Evolutionary conservation across 2,888 invertebrate species (phyloP).

Genomic region (Dicyrtomina minuta): DNA sequence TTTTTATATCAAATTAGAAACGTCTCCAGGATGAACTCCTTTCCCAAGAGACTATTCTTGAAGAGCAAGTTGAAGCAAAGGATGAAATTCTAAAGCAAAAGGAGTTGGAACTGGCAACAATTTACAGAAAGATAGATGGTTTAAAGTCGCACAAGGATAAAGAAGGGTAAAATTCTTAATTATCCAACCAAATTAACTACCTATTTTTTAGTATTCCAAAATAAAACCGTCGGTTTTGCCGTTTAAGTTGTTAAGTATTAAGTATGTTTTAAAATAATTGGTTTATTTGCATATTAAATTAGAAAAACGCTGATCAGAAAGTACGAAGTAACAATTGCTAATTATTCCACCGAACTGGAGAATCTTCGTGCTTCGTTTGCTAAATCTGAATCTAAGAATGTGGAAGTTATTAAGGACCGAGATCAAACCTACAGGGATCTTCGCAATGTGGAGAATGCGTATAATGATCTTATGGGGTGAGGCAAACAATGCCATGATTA

Average conservation of each 20-base stretch:
- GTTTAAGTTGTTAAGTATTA: too few relatives aligned
- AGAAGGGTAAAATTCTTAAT: too few relatives aligned
- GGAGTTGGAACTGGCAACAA: background rate
- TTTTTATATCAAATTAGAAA: background rate
- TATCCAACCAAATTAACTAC: too few relatives aligned
- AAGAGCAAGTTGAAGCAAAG: background rate
- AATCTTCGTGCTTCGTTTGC: background rate
- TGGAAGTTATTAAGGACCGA: slow-evolving; percentile 12
- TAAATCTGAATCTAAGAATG: slow-evolving; percentile 4
- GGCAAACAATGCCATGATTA: too few relatives aligned
- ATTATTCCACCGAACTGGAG: background rate
- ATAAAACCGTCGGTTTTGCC: too few relatives aligned
- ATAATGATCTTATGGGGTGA: slow-evolving; percentile 26
- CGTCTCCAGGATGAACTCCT: slow-evolving; percentile 10
- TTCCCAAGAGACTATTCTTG: background rate
- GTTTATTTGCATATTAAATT: too few relatives aligned
- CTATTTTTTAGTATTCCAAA: too few relatives aligned
- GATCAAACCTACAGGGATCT: slow-evolving; percentile 22
- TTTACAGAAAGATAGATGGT: slow-evolving; percentile 13
- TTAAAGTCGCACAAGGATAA: slow-evolving; percentile 2
- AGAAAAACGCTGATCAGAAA: too few relatives aligned
- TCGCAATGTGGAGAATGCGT: slow-evolving; percentile 23
- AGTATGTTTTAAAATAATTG: too few relatives aligned
- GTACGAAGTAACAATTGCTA: slow-evolving; percentile 19
- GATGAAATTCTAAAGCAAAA: background rate